A percentile compares a stretch with the other conserved stretches of the same genome.
Conservation (phyloP, 2,797 vertebrate genomes). For the Centropyge bicolor region DNA sequence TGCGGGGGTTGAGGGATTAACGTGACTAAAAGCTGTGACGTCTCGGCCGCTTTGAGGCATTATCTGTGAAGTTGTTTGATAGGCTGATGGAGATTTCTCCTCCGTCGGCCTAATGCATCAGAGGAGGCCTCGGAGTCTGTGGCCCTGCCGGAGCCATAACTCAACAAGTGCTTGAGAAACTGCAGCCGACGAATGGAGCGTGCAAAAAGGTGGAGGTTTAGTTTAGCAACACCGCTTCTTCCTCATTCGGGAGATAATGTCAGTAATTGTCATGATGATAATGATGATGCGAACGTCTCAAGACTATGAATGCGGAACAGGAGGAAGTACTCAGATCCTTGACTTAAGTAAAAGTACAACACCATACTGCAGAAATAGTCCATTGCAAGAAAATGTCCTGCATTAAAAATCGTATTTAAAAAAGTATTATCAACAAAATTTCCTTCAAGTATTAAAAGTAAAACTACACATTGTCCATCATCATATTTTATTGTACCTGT, state of each 20-base stretch:
- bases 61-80: constrained; percentile 78
- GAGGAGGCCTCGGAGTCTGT: constrained; percentile 24
- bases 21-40: constrained; percentile 70
- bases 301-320: neutral
- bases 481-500: neutral
- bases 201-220: constrained; percentile 25
- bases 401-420: no score
- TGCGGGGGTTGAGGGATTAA: constrained; percentile 74
- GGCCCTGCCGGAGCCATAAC: constrained; percentile 39
- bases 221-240: constrained; percentile 35
- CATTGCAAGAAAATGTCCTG: neutral
- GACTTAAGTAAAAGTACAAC: neutral
- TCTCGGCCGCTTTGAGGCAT: constrained; percentile 73
- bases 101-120: constrained; percentile 50
- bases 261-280: constrained; percentile 40
- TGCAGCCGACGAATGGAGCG: neutral
- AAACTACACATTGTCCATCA: neutral
- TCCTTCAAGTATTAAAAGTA: neutral
- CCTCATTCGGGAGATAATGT: constrained; percentile 34
- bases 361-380: neutral
- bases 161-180: constrained; percentile 47
- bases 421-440: no score
- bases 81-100: constrained; percentile 72
- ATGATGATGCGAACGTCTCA: neutral
- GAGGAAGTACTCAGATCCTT: neutral